Evolutionary conservation across 2,113 vertebrate genomes (phyloP), one percentile per base, ranked within the genome.

Genomic region (Cepphus grylle): DNA sequence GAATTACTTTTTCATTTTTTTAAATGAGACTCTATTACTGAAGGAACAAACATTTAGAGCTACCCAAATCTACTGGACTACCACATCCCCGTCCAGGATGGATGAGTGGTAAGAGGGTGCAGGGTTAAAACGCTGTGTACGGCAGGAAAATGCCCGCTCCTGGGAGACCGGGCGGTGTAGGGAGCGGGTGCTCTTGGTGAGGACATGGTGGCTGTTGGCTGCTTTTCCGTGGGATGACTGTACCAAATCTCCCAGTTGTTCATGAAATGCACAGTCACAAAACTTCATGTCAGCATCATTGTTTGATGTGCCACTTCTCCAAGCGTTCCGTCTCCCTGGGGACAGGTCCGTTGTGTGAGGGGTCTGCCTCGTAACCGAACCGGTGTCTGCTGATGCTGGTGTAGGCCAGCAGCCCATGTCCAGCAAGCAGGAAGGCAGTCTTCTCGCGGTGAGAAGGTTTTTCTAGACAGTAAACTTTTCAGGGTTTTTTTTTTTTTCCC

Each of bases 1-100:
- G 96, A 97, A 94, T 97, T 97, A 95, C 81, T 91, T 76, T 92
- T 96, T 94, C 70, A 3, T 88, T 93, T 91, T 74, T 76, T 45
- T 0, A 27, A 81, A 73, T 30, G 55, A 81, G 87, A 85, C 95
- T 81, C 6, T 23, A 22, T 80, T 38, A 49, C 62, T 71, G 50
- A 85, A 91, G 92, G 87, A 97, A 73, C 86, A 96, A 95, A 93
- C 47, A 61, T 61, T 94, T 25, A 76, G 56, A 78, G 74, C 65
- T 43, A 52, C 45, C 38, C 58, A 89, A 55, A 94, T 94, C 86
- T 94, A 8, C 89, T 95, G 93, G 96, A 88, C 83, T 79, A 36
- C 86, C 36, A 58, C 9, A 13, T 95, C 80, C 62, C 56, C 59
- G 29, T 56, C 70, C 42, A 50, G 50, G 86, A 52, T 2, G 11